Evolutionary conservation across 2,113 vertebrate genomes (phyloP).

Genomic region (Nymphicus hollandicus): DNA sequence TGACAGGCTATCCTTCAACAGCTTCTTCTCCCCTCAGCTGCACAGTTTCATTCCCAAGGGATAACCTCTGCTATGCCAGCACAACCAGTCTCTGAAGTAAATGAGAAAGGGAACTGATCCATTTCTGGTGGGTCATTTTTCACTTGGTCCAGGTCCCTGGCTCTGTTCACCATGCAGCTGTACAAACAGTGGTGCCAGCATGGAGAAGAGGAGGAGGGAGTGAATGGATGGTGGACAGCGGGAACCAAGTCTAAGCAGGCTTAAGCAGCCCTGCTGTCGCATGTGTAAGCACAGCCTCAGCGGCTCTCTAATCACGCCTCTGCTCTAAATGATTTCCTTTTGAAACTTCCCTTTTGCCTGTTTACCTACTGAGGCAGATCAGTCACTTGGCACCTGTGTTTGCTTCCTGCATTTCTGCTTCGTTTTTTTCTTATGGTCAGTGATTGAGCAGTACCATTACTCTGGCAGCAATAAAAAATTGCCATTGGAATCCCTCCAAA

Average conservation of each 20-base stretch:
- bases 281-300: background rate
- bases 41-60: background rate
- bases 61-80: background rate
- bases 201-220: background rate
- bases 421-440: constrained; percentile 3
- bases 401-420: constrained; percentile 13
- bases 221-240: background rate
- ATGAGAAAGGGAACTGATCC: background rate
- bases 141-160: background rate
- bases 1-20: background rate
- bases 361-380: constrained; percentile 15
- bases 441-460: background rate
- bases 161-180: background rate
- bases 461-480: background rate
- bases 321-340: constrained; percentile 1
- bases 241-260: background rate
- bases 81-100: background rate
- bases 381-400: constrained; percentile 18
- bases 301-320: background rate
- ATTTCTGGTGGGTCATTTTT: constrained; percentile 30
- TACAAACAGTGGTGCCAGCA: background rate
- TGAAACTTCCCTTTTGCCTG: background rate
- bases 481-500: background rate
- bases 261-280: background rate
- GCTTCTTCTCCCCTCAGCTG: background rate